Conservation (phyloP, 2,797 vertebrate genomes). For the Micrastur ruficollis region DNA sequence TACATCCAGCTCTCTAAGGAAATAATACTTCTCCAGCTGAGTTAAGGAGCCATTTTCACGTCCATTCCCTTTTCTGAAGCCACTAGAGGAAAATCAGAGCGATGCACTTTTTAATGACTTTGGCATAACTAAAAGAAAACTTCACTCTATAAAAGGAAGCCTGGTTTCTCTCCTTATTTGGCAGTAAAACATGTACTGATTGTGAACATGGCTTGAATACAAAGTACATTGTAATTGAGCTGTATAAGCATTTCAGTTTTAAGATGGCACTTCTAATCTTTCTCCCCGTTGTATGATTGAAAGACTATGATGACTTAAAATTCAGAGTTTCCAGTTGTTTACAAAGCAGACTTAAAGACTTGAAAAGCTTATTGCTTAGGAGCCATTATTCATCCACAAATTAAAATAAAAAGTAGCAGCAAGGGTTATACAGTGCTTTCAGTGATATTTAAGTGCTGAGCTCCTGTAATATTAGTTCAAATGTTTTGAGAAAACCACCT, state of each 20-base stretch:
- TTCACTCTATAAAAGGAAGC: neutral
- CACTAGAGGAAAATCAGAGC: constrained; percentile 22
- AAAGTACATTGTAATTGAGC: constrained; percentile 2
- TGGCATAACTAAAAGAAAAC: constrained; percentile 24
- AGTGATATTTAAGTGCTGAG: neutral
- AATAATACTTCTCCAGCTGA: constrained; percentile 45
- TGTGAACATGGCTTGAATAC: constrained; percentile 14
- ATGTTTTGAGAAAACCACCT: neutral
- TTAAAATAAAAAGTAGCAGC: neutral
- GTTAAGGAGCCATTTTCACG: constrained; percentile 29
- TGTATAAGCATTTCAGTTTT: neutral
- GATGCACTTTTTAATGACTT: constrained; percentile 35
- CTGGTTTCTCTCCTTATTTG: constrained; percentile 20
- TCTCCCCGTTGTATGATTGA: neutral
- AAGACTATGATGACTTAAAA: neutral
- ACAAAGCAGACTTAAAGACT: neutral
- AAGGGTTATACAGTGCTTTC: neutral
- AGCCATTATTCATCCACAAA: neutral
- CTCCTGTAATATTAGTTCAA: neutral
- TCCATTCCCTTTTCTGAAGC: constrained; percentile 21
- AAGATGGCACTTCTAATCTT: neutral
- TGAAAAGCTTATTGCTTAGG: neutral
- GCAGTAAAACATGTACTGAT: constrained; percentile 41
- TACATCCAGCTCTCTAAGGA: neutral
- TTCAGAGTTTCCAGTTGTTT: neutral